Evolutionary conservation across 2,113 vertebrate genomes (phyloP).

Genomic region (crab-eating macaque (Macaca fascicularis)): T2T-MFA8v1.1 NC_088375.1:132521501-132522000

Average conservation of each 20-base stretch:
- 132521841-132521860: not conserved
- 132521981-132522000: not conserved
- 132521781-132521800: not conserved
- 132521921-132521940: not conserved
- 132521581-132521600: not conserved
- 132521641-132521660: not conserved
- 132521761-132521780: not conserved
- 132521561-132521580: not conserved
- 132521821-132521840: not conserved
- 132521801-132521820: not conserved
- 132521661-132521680: not conserved
- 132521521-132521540: not conserved
- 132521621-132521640: not conserved
- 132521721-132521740: not conserved
- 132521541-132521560: not conserved
- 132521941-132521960: not conserved
- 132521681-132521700: not conserved
- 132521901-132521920: not conserved
- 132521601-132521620: not conserved
- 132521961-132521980: not conserved
- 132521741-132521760: slow-evolving; percentile 5
- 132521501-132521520: not conserved
- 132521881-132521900: not conserved
- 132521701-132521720: not conserved
- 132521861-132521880: not conserved